Evolutionary conservation across 1,140 invertebrate species (phyloP), one percentile per base, ranked within the genome.

Genomic region (Thalassaphorura encarpata): DNA sequence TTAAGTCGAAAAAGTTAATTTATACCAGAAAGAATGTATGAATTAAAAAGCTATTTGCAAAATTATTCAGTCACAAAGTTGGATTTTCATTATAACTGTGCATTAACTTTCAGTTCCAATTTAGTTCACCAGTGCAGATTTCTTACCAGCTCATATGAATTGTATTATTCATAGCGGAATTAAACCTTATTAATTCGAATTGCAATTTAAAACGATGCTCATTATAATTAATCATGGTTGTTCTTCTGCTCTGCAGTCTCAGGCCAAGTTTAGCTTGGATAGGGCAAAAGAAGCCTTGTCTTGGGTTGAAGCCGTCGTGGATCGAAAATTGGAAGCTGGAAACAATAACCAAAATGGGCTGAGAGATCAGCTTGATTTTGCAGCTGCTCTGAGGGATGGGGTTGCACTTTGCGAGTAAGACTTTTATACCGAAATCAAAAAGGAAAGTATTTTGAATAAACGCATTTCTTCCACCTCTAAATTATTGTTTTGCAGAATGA

Each of bases 201-300:
- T n/a, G 8, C n/a, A n/a, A 11, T 8, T 36, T 8, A 36, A 36
- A 11, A 36, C 33, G 33, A 11, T 11, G n/a, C 41, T 19, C 6
- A n/a, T 8, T n/a, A 13, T 47, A 47, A 27, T 27, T 47, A 18
- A 47, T 18, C 6, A 28, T 54, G 36, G 15, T 48, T 59, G 18
- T 23, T 57, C 53, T 36, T 63, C 48, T 43, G 57, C 18, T 54
- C 52, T 50, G 47, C 61, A 78, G 77, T 72, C 77, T 58, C 75
- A 77, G 63, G 76, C 76, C 23, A 76, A 78, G 53, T 78, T 78
- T 62, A 71, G 69, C 58, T 51, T 78, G 39, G 69, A 75, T 27
- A 67, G 77, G 60, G 76, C 77, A 2, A 63, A 69, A 28, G 70
- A 77, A 62, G 72, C 70, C 11, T 55, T 77, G 13, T 60, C 67